Base-by-base conservation (phyloP, 2,888 invertebrate genomes). In the Alentia gelatinosa region DNA sequence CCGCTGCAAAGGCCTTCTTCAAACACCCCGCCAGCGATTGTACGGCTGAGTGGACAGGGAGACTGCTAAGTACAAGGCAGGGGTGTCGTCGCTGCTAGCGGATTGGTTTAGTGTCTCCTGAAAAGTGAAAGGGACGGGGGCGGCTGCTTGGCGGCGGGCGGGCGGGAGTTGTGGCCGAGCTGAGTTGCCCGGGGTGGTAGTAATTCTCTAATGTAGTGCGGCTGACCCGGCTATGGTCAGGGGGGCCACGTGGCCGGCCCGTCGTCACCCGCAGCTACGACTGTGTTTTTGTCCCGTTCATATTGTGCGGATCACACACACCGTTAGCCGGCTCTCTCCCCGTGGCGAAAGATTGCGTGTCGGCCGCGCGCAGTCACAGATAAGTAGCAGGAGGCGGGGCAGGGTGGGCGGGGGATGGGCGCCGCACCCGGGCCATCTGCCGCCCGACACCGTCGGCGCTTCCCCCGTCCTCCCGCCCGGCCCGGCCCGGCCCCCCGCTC, bases 261-360 rank as follows among this genome's bases (percentile, higher is more conserved):
- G 39, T 33, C 30, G 42, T 30, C 86, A 86, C 86, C 86, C 50
- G 42, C 33, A 35, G 86, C 86, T 86, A 86, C 50, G n/a, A 86
- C 42, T n/a, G 83, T 30, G 68, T 86, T 86, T 86, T 86, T 42
- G 86, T 86, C 86, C 47, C 86, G 86, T 86, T 86, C 86, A 86
- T 50, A 86, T 86, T 86, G 86, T 86, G 30, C 47, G 47, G 47
- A 86, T 86, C 86, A 47, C 50, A 42, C 86, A 30, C 15, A 47
- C 86, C 47, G 86, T 86, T 86, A 86, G 86, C 47, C 37, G 30
- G 39, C 83, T 26, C 39, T 26, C 30, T 26, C 30, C 86, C 86
- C 86, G 86, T 86, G 86, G 86, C 86, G 35, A 86, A 86, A 86
- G 47, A 47, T 86, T 86, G 86, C 86, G 50, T 86, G 86, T 47